Base-by-base conservation (phyloP, 2,888 invertebrate genomes). In the Vannuccia rotundouncinata region DNA sequence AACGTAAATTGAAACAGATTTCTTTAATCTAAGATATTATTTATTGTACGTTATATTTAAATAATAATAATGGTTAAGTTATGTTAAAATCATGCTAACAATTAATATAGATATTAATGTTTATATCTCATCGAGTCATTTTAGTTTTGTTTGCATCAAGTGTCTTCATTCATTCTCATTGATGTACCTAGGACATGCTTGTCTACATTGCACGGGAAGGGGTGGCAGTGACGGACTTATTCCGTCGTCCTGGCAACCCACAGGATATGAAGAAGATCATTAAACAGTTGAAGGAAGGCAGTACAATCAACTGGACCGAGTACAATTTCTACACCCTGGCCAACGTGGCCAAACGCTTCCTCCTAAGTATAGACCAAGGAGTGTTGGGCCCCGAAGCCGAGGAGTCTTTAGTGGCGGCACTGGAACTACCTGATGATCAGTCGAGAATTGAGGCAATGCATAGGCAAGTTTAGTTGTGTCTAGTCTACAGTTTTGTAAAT, bases 321-420 rank as follows among this genome's bases (percentile, higher is more conserved):
- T 88, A 88, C 83, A 88, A 86, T 83, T 86, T 97, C 82, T 96
- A 97, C 89, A 98, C 98, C 29, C 95, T 98, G 85, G 97, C 98
- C 81, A 96, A 96, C 89, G 97, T 98, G 82, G 91, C 98, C 82
- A 98, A 98, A 90, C 97, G 96, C 90, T 98, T 98, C 90, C 91
- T 98, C 80, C 91, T 97, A 83, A 96, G 96, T 91, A 92, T 98
- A 85, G 97, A 97, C 22, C 95, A 94, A 81, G 98, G 98, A 45
- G 93, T 98, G 82, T 97, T 98, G 89, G 95, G 97, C 0, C 91
- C 92, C 31, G 93, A 93, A 79, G 93, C 94, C 82, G 98, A 98
- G 88, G 92, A 93, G 89, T 92, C 92, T 84, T 90, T 98, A 82
- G 95, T 98, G 88, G 91, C 92, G 82, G 93, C 95, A 79, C 93